Percentiles rank a stretch among this genome's conserved stretches.
Evolutionary conservation across 2,888 invertebrate species (phyloP).

Genomic region (Caenorhabditis panamensis): DNA sequence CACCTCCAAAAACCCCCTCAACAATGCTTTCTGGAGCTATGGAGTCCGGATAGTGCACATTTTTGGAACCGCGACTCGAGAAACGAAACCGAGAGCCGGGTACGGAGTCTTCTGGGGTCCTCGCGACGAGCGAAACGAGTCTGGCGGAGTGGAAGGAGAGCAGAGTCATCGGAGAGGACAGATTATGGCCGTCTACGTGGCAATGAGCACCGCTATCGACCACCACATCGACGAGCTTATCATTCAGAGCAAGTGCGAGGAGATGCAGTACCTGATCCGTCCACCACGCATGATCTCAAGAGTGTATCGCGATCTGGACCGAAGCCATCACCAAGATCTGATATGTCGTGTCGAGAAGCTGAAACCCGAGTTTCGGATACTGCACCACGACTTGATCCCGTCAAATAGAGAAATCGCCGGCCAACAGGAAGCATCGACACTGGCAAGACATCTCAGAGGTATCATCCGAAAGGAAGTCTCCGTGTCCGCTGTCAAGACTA

Average conservation of each 20-base stretch:
- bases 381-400: neutral
- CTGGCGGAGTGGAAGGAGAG: slow-evolving; percentile 5
- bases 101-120: slow-evolving; percentile 16
- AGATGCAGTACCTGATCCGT: neutral
- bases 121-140: neutral
- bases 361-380: neutral
- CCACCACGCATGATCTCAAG: neutral
- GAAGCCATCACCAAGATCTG: neutral
- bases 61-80: neutral
- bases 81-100: neutral
- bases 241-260: neutral
- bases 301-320: neutral
- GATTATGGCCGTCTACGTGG: neutral
- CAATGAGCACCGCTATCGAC: slow-evolving; percentile 1
- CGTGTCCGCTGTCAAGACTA: neutral
- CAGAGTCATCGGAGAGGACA: neutral
- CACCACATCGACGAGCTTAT: neutral
- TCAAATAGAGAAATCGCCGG: neutral
- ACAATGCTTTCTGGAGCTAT: neutral
- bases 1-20: neutral
- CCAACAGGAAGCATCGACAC: neutral
- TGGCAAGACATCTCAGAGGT: neutral
- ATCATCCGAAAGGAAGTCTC: neutral
- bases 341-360: neutral
- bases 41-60: slow-evolving; percentile 14